Base-by-base conservation (phyloP, 1,140 invertebrate genomes). In the Agraylea sexmaculata region DNA sequence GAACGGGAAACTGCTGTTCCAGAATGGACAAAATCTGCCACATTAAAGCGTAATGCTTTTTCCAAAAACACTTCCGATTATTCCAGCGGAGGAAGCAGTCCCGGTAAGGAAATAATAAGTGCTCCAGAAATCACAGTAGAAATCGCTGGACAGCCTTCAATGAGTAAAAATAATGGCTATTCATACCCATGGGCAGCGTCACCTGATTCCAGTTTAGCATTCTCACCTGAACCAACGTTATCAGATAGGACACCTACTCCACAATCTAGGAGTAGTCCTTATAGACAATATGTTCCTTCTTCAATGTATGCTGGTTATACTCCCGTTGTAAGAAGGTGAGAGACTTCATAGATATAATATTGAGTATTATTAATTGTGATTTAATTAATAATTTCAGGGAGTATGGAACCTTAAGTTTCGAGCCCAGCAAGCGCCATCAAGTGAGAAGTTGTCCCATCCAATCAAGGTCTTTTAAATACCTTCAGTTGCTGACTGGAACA, bases 391-490 rank as follows among this genome's bases (percentile, higher is more conserved):
- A 35, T 60, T 66, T 42, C 62, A 68, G 65, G 58, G 65, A 68
- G 57, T 64, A 63, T 47, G 44, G 55, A 21, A 50, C 42, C 30
- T 30, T 51, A 47, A 47, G 40, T 33, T 58, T 52, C 17, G 61
- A 63, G 42, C 47, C 60, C 10, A 58, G 60, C 18, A 41, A 45
- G 12, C 47, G 55, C 30, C 51, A 49, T 12, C 58, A 61, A 16
- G 45, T 59, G 1, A 53, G 58, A 19, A 56, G 55, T 28, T 59
- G 59, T 33, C 65, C 65, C 3, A 52, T 68, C 12, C 64, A 68
- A 41, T 68, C 65, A 2, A 56, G 65, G 46, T 68, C 65, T 17
- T 68, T 68, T 51, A 66, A 66, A 45, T 68, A 68, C 46, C 58
- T 68, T 18, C 65, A 68, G 52, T 64, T 63, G 55, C 60, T 68